Base-by-base conservation (phyloP, 2,888 invertebrate genomes). In the Ophioninae sp. region DNA sequence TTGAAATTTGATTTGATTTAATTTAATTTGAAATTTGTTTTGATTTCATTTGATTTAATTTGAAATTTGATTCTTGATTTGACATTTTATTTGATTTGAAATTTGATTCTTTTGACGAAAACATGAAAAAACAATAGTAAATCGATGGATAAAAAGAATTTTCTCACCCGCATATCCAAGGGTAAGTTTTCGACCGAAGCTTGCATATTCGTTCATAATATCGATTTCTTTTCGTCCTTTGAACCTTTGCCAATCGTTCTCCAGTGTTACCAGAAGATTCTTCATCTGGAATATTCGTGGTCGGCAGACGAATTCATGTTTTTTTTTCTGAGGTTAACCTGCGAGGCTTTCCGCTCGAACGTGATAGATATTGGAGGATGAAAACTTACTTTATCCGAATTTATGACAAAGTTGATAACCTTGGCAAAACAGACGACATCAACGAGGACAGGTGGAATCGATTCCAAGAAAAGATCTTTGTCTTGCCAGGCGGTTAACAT, bases 401-500 rank as follows among this genome's bases (percentile, higher is more conserved):
- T 87, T 7, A 39, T 59, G 20, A 79, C 30, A 73, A 81, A 86
- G 69, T 87, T 87, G 5, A 86, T 62, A 61, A 82, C 41, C 57
- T 87, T 87, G 0, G 85, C 77, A 17, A 50, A 77, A 21, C 83
- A 83, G 23, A 86, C 75, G 70, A 86, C 82, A 62, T 86, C 85
- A 17, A 86, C 86, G 10, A 85, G 77, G 57, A 87, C 85, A 2
- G 87, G 83, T 23, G 86, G 87, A 44, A 87, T 73, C 0, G 87
- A 84, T 65, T 87, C 86, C 44, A 87, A 56, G 20, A 86, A 86
- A 17, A 87, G 83, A 74, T 87, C 83, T 56, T 82, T 83, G 44
- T 85, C 85, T 6, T 85, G 74, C 81, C 85, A 81, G 0, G 87
- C 87, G 0, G 87, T 83, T 23, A 87, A 74, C 87, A 87, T 87